These are phyloP conservation scores for Aplysina aerophoba DNA, from an alignment of 37 sponge, comb jelly and placozoan species.

Conservation along the genomic window DNA sequence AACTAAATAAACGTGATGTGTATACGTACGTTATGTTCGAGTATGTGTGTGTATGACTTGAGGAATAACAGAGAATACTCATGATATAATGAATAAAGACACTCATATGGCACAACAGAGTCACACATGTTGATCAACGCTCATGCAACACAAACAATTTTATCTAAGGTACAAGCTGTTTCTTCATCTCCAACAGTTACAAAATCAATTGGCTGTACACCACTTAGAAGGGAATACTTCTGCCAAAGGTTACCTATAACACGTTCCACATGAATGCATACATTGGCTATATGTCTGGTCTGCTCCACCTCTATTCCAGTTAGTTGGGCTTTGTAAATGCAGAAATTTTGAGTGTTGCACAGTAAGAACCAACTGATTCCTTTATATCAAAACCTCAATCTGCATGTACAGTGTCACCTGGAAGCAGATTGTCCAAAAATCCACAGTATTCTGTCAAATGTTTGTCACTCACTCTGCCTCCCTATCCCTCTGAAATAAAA, in stretches of 20 bases:
- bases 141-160: conserved; percentile 53
- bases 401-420: conserved; percentile 40
- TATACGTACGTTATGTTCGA: no score
- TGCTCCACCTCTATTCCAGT: conserved; percentile 62
- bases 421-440: neutral
- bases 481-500: conserved; percentile 15
- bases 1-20: no score
- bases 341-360: neutral
- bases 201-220: conserved; percentile 32
- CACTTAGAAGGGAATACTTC: conserved; percentile 43
- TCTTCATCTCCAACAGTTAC: neutral
- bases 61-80: no score
- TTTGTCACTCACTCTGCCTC: conserved; percentile 40
- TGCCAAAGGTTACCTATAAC: conserved; percentile 46
- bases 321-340: conserved; percentile 54
- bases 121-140: conserved; percentile 52
- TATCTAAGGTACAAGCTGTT: conserved; percentile 39
- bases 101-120: conserved; percentile 57
- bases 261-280: conserved; percentile 64
- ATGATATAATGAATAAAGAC: no score
- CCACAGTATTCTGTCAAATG: neutral
- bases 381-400: conserved; percentile 36
- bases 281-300: conserved; percentile 50
- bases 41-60: no score
- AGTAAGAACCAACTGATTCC: conserved; percentile 24